Percentiles rank a stretch among this genome's conserved stretches.
These are phyloP conservation scores for Prosopocoilus inquinatus DNA, from an alignment of 2,888 invertebrate genomes.

Conservation along the genomic window DNA sequence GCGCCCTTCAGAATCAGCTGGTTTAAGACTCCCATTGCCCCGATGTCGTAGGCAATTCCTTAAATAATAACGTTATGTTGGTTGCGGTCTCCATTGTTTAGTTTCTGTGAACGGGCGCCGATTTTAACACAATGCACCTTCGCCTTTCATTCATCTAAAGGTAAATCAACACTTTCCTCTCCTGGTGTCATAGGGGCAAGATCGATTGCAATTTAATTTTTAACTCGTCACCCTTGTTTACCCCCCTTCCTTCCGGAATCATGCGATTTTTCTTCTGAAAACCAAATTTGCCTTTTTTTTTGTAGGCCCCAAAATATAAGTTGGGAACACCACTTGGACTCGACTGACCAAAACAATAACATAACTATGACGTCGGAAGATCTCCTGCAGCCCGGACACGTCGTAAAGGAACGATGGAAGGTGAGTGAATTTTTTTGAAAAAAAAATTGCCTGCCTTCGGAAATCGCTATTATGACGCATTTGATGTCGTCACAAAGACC, in stretches of 20 bases:
- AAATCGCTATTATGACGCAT: no score
- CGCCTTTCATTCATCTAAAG: no score
- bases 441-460: no score
- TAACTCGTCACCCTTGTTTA: no score
- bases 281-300: slow-evolving; percentile 16
- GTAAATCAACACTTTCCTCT: no score
- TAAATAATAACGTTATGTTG: slow-evolving; percentile 6
- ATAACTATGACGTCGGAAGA: slow-evolving; percentile 91
- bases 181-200: neutral
- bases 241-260: no score
- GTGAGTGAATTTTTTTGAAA: slow-evolving; percentile 55
- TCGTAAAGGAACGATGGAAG: slow-evolving; percentile 99
- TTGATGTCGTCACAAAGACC: no score
- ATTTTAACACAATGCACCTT: neutral
- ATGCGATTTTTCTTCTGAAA: neutral
- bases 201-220: no score
- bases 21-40: slow-evolving; percentile 15
- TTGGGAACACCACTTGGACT: slow-evolving; percentile 50
- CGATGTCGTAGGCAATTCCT: slow-evolving; percentile 15
- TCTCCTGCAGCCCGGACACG: slow-evolving; percentile 92
- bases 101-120: neutral
- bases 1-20: slow-evolving; percentile 42
- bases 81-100: slow-evolving; percentile 8
- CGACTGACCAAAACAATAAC: slow-evolving; percentile 64
- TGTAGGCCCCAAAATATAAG: slow-evolving; percentile 49